Percentiles rank a stretch among this genome's conserved stretches.
phyloP scores from a whole-genome alignment of 2,113 vertebrate species.

The Peromyscus maniculatus region DNA sequence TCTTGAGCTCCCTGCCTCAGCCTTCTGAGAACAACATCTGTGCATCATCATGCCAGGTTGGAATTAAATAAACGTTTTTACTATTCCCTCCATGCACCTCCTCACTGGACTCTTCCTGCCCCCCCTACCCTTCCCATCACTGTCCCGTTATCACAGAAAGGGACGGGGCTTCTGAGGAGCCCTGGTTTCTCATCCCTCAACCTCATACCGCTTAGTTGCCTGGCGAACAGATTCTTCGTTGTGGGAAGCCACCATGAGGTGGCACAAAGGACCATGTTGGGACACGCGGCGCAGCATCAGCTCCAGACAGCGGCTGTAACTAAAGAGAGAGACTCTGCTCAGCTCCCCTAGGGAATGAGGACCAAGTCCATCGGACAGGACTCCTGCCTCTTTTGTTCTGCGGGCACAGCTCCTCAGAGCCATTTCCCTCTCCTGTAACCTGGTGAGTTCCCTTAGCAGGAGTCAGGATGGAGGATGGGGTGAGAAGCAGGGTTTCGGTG shows the following conservation, averaged over 20 bases:
- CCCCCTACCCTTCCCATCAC: not conserved
- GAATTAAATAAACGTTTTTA: not conserved
- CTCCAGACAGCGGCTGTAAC: constrained; percentile 91
- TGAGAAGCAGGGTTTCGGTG: not conserved
- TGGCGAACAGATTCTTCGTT: constrained; percentile 92
- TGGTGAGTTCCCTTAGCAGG: not conserved
- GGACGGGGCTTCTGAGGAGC: not conserved
- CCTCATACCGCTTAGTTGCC: constrained; percentile 84
- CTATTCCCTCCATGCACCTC: not conserved
- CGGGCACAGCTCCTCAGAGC: not conserved
- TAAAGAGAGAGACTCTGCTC: constrained; percentile 67
- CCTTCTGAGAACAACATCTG: not conserved
- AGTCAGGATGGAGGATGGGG: not conserved
- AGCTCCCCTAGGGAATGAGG: not conserved
- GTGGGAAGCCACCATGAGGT: constrained; percentile 94
- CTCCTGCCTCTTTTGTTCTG: not conserved
- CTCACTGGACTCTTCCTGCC: not conserved
- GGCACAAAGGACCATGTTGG: constrained; percentile 84
- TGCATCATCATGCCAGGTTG: not conserved
- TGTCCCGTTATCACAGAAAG: not conserved
- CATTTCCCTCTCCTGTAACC: not conserved
- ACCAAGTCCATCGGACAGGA: not conserved
- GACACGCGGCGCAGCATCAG: constrained; percentile 89
- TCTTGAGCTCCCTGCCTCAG: not conserved
- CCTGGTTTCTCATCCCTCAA: not conserved